Evolutionary conservation across 2,797 vertebrate genomes (phyloP).

Genomic region (Peromyscus attwateri): DNA sequence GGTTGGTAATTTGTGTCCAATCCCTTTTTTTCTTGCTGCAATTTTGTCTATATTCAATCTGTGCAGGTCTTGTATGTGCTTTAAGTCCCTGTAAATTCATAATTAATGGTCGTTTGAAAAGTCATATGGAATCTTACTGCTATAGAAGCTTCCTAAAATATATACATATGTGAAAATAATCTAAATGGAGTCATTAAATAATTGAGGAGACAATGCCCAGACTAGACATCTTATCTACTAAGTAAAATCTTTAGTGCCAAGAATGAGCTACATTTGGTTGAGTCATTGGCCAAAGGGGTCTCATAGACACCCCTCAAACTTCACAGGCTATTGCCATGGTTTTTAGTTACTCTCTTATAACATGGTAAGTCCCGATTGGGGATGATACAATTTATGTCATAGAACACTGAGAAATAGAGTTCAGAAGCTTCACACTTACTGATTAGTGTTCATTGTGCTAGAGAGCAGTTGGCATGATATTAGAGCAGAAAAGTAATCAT

Average conservation of each 20-base stretch:
- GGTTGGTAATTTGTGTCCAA: background rate
- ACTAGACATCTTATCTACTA: background rate
- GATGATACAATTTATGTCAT: background rate
- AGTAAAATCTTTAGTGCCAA: background rate
- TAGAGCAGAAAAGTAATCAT: background rate
- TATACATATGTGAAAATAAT: background rate
- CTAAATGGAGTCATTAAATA: background rate
- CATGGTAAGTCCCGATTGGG: background rate
- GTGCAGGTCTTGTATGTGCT: background rate
- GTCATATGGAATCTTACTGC: background rate
- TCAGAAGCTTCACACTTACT: background rate
- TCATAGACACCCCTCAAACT: background rate
- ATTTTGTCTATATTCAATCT: background rate
- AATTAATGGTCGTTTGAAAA: background rate
- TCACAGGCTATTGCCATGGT: background rate
- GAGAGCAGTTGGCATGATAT: background rate
- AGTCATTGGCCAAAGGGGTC: background rate
- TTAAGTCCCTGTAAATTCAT: background rate
- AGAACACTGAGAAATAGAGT: background rate
- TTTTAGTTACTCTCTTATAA: background rate
- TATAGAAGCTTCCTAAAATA: background rate
- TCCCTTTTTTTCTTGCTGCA: background rate
- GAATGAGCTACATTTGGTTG: background rate
- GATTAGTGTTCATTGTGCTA: background rate
- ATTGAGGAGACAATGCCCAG: background rate